These are phyloP conservation scores for Poliocrania exsul DNA, from an alignment of 2,797 vertebrate genomes.

Conservation along the genomic window DNA sequence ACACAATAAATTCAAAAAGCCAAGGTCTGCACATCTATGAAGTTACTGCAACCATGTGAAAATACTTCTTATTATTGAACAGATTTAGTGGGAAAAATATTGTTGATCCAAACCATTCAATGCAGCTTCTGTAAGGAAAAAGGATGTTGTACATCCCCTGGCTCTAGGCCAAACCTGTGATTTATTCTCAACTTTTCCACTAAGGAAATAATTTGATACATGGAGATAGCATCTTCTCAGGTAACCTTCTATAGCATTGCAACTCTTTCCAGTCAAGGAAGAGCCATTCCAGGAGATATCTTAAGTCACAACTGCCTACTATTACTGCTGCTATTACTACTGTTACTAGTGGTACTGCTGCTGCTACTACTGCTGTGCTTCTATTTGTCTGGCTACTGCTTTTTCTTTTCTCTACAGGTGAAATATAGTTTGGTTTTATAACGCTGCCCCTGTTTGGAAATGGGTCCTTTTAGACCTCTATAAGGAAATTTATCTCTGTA, in stretches of 20 bases:
- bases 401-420: not conserved
- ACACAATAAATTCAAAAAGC: not conserved
- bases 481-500: not conserved
- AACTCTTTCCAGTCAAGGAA: not conserved
- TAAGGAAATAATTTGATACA: not conserved
- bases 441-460: not conserved
- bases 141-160: not conserved
- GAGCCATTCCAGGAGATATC: not conserved
- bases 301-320: not conserved
- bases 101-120: not conserved
- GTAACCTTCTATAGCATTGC: not conserved
- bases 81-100: not conserved
- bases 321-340: not conserved
- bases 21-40: not conserved
- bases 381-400: not conserved
- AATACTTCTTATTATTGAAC: not conserved
- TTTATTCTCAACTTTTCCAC: not conserved
- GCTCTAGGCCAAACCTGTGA: not conserved
- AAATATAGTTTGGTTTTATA: not conserved
- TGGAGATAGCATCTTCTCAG: not conserved
- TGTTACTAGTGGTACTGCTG: fast-evolving
- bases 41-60: not conserved
- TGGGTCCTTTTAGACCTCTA: not conserved
- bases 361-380: not conserved
- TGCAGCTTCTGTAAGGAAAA: not conserved